phyloP scores from a whole-genome alignment of 1,140 invertebrate genomes.

The Drosophila navojoa region DNA sequence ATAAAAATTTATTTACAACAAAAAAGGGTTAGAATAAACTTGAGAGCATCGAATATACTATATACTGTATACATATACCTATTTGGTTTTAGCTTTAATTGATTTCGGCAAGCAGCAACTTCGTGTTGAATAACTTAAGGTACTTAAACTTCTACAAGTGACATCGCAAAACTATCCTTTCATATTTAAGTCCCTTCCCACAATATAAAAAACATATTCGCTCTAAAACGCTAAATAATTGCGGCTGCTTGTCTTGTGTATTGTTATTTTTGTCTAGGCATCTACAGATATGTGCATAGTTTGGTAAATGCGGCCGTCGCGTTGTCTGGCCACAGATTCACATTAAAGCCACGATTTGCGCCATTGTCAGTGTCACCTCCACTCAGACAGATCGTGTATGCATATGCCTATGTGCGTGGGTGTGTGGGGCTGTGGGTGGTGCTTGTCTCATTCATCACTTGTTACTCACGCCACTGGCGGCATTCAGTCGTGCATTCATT shows the following conservation, averaged over 20 bases:
- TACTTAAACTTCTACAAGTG: background rate
- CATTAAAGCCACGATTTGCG: conserved; percentile 58
- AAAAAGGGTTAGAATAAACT: too few relatives aligned
- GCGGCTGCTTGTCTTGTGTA: conserved; percentile 55
- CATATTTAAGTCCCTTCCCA: too few relatives aligned
- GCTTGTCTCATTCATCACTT: conserved; percentile 45
- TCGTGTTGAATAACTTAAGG: background rate
- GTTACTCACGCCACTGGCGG: conserved; percentile 14
- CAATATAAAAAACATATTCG: background rate
- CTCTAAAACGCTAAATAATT: conserved; percentile 31
- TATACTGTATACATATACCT: too few relatives aligned
- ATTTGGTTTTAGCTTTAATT: too few relatives aligned
- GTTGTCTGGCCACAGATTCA: conserved; percentile 3
- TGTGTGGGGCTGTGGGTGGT: background rate
- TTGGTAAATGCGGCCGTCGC: background rate
- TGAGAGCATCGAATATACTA: too few relatives aligned
- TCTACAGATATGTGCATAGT: background rate
- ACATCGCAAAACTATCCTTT: background rate
- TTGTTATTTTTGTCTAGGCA: conserved; percentile 51
- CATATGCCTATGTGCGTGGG: background rate
- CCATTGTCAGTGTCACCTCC: conserved; percentile 42
- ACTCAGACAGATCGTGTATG: conserved; percentile 9
- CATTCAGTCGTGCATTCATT: conserved; percentile 57
- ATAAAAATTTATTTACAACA: too few relatives aligned
- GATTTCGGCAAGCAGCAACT: too few relatives aligned